Evolutionary conservation across 2,797 vertebrate species (phyloP).

Genomic region (Sebastes vulpes): DNA sequence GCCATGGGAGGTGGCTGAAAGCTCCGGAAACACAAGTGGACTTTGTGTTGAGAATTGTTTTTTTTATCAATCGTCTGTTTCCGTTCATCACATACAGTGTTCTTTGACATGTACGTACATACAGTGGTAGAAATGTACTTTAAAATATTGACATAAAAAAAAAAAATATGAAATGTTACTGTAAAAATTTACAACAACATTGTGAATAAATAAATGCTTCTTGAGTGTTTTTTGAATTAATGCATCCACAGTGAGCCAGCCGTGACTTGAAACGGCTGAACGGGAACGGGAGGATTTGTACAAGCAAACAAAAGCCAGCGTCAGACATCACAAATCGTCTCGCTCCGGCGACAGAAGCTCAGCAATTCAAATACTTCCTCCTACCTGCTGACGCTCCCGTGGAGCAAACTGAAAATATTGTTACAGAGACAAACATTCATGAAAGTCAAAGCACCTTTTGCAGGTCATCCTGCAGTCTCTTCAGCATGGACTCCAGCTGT

Average conservation of each 20-base stretch:
- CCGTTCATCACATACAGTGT: slow-evolving; percentile 46
- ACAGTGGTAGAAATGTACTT: slow-evolving; percentile 31
- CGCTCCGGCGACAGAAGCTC: slow-evolving; percentile 31
- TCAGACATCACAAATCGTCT: slow-evolving; percentile 39
- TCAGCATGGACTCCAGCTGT: slow-evolving; percentile 91
- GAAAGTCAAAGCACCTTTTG: slow-evolving; percentile 90
- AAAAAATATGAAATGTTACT: neutral
- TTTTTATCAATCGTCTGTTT: slow-evolving; percentile 33
- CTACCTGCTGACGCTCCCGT: slow-evolving; percentile 56
- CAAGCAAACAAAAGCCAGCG: slow-evolving; percentile 37
- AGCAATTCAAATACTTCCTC: slow-evolving; percentile 44
- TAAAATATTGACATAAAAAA: slow-evolving; percentile 8
- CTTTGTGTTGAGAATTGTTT: slow-evolving; percentile 30
- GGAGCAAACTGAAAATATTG: slow-evolving; percentile 55
- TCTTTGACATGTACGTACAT: slow-evolving; percentile 31
- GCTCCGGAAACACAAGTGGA: slow-evolving; percentile 22
- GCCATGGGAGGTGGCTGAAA: slow-evolving; percentile 1
- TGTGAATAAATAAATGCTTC: slow-evolving; percentile 48
- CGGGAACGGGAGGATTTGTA: slow-evolving; percentile 8
- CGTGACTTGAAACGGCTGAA: slow-evolving; percentile 14
- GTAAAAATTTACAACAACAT: slow-evolving; percentile 47
- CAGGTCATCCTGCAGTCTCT: slow-evolving; percentile 92
- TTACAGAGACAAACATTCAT: slow-evolving; percentile 62
- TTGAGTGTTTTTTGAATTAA: slow-evolving; percentile 45
- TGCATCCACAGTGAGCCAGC: slow-evolving; percentile 46